These are phyloP conservation scores for Epirrita christyi DNA, from an alignment of 2,888 invertebrate species.

Conservation along the genomic window DNA sequence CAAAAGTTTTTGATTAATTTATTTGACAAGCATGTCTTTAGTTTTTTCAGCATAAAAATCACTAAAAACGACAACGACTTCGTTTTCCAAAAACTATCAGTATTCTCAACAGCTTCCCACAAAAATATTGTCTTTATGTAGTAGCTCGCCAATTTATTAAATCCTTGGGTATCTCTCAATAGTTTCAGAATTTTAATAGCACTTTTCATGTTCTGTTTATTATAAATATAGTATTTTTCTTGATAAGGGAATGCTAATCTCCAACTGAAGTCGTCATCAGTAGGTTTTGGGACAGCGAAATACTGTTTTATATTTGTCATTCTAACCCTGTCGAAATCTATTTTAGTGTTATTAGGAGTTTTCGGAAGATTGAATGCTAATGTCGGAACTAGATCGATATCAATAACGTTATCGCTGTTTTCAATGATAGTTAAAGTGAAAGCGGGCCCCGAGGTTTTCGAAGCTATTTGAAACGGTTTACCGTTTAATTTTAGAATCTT, in stretches of 20 bases:
- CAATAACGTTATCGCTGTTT: slow-evolving; percentile 52
- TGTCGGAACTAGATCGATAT: slow-evolving; percentile 66
- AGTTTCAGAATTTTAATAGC: slow-evolving; percentile 59
- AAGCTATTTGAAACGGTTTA: slow-evolving; percentile 47
- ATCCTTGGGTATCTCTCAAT: slow-evolving; percentile 61
- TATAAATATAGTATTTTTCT: slow-evolving; percentile 54
- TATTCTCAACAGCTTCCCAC: slow-evolving; percentile 53
- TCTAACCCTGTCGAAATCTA: slow-evolving; percentile 52
- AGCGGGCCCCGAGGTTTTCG: slow-evolving; percentile 63
- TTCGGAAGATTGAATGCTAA: slow-evolving; percentile 57
- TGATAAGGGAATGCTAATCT: slow-evolving; percentile 66
- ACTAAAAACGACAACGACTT: slow-evolving; percentile 56
- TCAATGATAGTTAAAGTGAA: slow-evolving; percentile 57
- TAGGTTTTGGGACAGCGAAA: slow-evolving; percentile 67
- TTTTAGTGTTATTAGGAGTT: slow-evolving; percentile 46
- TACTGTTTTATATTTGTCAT: slow-evolving; percentile 47
- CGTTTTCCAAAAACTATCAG: slow-evolving; percentile 54
- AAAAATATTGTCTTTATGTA: slow-evolving; percentile 67
- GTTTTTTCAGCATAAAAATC: slow-evolving; percentile 58
- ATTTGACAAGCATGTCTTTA: slow-evolving; percentile 49
- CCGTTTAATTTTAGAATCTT: slow-evolving; percentile 49
- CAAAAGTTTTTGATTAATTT: slow-evolving; percentile 59
- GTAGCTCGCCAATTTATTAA: slow-evolving; percentile 63
- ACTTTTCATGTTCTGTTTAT: slow-evolving; percentile 61
- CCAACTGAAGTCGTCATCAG: slow-evolving; percentile 59